A percentile compares a stretch with the other conserved stretches of the same genome.
Evolutionary conservation across 2,888 invertebrate genomes (phyloP).

Genomic region (Cheilosia grossa): DNA sequence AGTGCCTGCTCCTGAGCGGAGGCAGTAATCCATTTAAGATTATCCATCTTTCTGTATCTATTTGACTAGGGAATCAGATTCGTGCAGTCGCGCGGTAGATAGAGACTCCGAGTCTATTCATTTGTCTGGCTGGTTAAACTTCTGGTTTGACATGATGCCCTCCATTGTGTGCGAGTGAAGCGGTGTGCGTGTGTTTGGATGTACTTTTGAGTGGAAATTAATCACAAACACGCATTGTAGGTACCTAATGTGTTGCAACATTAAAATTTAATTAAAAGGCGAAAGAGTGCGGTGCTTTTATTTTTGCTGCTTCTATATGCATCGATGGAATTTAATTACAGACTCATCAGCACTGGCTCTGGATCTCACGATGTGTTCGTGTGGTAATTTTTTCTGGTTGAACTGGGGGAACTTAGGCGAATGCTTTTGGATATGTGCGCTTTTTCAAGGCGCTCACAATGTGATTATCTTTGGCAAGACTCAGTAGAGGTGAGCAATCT

Average conservation of each 20-base stretch:
- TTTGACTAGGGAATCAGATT: conserved; percentile 47
- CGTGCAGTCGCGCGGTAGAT: not conserved
- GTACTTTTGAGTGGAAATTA: conserved; percentile 40
- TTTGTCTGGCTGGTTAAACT: conserved; percentile 39
- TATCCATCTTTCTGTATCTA: conserved; percentile 47
- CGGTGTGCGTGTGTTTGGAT: conserved; percentile 4
- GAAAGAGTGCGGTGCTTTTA: conserved; percentile 19
- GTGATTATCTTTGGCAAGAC: too few species aligned
- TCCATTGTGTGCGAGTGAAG: conserved; percentile 30
- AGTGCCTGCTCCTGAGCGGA: conserved; percentile 49
- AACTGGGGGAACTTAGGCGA: too few species aligned
- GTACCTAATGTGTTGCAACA: conserved; percentile 49
- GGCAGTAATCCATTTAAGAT: conserved; percentile 62
- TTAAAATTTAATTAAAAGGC: conserved; percentile 71
- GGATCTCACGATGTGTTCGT: not conserved
- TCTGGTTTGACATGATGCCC: conserved; percentile 55
- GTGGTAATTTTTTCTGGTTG: too few species aligned
- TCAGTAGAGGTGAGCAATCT: too few species aligned
- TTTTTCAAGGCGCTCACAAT: too few species aligned
- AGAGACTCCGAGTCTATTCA: conserved; percentile 35
- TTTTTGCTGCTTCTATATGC: conserved; percentile 42
- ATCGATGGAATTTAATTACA: conserved; percentile 66
- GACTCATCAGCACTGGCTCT: not conserved
- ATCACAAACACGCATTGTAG: conserved; percentile 59
- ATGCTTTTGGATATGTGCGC: too few species aligned